phyloP scores from a whole-genome alignment of 37 sponge, comb jelly and placozoan species.

The Eunapius fragilis region DNA sequence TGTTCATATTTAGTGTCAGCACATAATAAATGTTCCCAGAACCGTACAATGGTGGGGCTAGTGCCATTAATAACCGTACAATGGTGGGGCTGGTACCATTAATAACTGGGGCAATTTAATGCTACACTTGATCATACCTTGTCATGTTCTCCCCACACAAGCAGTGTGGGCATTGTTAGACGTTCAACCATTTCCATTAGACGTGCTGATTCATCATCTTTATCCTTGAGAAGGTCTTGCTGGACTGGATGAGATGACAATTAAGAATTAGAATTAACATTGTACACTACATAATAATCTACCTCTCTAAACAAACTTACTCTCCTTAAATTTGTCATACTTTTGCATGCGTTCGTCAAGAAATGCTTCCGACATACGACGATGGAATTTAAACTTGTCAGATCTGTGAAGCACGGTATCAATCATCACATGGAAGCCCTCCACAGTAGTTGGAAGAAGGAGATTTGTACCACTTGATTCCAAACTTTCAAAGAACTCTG shows the following conservation, averaged over 20 bases:
- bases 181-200: background rate
- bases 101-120: too few relatives aligned
- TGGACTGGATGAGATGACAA: constrained; percentile 35
- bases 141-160: constrained; percentile 77
- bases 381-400: constrained; percentile 29
- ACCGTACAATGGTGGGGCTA: too few relatives aligned
- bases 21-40: too few relatives aligned
- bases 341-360: constrained; percentile 40
- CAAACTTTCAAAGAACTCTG: constrained; percentile 35
- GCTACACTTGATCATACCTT: constrained; percentile 20
- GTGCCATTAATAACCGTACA: too few relatives aligned
- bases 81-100: too few relatives aligned
- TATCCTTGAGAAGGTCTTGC: constrained; percentile 29
- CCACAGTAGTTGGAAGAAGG: constrained; percentile 41
- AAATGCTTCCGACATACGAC: constrained; percentile 50
- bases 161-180: constrained; percentile 24
- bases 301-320: constrained; percentile 32
- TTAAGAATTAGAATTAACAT: too few relatives aligned
- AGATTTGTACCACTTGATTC: constrained; percentile 47
- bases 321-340: constrained; percentile 40
- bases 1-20: too few relatives aligned
- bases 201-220: constrained; percentile 3
- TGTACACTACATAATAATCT: too few relatives aligned
- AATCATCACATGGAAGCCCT: constrained; percentile 70
- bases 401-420: constrained; percentile 54